Conservation (phyloP, 2,797 vertebrate species). For the Rhynchonycteris naso region DNA sequence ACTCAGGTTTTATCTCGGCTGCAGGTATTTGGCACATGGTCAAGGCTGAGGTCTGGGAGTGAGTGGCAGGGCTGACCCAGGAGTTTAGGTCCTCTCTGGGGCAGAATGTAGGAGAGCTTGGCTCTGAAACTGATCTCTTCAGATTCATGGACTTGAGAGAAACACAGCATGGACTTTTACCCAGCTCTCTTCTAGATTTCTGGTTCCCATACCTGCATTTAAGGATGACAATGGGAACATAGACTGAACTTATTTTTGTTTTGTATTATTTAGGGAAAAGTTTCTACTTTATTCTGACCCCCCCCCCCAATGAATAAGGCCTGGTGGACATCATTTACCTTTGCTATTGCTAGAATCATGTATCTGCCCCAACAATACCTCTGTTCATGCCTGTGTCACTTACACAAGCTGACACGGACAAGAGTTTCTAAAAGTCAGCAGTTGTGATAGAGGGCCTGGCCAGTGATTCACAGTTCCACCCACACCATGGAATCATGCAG, state of each 20-base stretch:
- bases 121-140: not conserved
- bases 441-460: not conserved
- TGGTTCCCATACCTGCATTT: not conserved
- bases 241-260: not conserved
- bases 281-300: not conserved
- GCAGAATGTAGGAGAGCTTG: not conserved
- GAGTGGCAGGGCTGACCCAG: not conserved
- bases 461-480: fast-evolving
- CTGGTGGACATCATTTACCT: not conserved
- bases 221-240: no score
- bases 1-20: not conserved
- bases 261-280: not conserved
- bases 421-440: not conserved
- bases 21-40: not conserved
- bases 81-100: not conserved
- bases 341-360: not conserved
- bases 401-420: not conserved
- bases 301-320: not conserved
- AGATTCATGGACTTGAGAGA: not conserved
- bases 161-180: not conserved
- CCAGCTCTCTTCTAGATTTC: not conserved
- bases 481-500: not conserved
- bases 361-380: not conserved
- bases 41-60: not conserved
- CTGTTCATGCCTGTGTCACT: not conserved